phyloP scores from a whole-genome alignment of 2,113 vertebrate species.

The Indri indri region DNA sequence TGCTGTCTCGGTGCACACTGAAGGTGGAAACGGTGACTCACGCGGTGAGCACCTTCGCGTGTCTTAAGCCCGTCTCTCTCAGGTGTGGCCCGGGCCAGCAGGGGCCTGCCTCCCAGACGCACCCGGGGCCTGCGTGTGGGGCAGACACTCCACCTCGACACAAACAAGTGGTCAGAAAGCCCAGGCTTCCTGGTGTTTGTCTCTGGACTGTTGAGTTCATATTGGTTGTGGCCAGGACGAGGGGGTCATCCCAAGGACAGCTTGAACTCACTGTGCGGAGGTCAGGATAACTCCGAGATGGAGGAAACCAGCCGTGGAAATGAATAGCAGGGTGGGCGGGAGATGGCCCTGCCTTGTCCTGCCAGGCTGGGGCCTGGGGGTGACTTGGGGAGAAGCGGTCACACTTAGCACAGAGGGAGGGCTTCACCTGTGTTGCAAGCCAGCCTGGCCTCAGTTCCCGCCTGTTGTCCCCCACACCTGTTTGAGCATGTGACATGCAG shows the following conservation, averaged over 20 bases:
- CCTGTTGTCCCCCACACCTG: not conserved
- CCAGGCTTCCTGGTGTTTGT: not conserved
- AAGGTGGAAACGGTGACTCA: conserved; percentile 57
- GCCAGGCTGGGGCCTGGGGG: not conserved
- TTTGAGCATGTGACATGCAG: not conserved
- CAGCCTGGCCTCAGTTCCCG: not conserved
- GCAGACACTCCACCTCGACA: not conserved
- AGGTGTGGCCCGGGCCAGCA: conserved; percentile 13
- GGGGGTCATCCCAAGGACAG: not conserved
- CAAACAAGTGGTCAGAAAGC: conserved; percentile 34
- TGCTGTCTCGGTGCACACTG: not conserved
- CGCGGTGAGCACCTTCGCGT: accelerated
- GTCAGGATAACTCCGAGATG: not conserved
- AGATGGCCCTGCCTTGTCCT: not conserved
- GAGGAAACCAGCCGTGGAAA: not conserved
- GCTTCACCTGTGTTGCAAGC: no score
- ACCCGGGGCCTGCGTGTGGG: not conserved
- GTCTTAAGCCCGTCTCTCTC: not conserved
- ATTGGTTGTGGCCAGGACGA: not conserved
- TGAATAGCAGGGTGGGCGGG: no score
- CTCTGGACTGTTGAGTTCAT: not conserved
- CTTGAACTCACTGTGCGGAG: not conserved
- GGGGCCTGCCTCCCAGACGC: conserved; percentile 41
- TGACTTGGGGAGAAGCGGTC: not conserved
- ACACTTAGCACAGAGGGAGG: not conserved